Conservation (phyloP, 2,113 vertebrate species). For the Mesembrinibis cayennensis region DNA sequence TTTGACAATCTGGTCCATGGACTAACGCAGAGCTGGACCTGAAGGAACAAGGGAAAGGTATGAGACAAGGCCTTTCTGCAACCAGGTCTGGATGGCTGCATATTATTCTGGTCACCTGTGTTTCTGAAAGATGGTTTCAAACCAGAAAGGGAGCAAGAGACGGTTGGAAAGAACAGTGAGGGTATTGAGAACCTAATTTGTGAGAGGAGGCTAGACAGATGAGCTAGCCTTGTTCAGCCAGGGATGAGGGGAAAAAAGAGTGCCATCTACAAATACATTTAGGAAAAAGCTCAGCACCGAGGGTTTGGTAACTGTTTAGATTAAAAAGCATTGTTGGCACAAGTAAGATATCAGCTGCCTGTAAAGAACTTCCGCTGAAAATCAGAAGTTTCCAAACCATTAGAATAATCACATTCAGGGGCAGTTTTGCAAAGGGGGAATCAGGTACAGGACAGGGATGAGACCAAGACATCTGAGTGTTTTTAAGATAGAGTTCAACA, state of each 20-base stretch:
- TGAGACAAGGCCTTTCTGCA: neutral
- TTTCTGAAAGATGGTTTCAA: neutral
- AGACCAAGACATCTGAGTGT: neutral
- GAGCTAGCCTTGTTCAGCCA: neutral
- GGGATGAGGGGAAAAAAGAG: neutral
- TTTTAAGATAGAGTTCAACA: neutral
- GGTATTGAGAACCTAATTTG: neutral
- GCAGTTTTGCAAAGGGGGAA: neutral
- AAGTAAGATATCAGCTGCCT: neutral
- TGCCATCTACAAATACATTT: neutral
- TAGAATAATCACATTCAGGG: neutral
- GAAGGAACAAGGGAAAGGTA: neutral
- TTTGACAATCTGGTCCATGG: neutral
- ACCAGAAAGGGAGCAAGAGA: neutral
- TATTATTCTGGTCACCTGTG: neutral
- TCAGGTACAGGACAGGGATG: neutral
- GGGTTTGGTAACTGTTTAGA: neutral
- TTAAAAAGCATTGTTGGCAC: neutral
- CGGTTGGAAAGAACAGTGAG: neutral
- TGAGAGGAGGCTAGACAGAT: neutral
- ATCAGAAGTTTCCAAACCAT: neutral
- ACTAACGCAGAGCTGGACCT: neutral
- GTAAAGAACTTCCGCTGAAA: neutral
- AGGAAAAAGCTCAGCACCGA: neutral
- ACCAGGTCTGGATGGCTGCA: neutral